These are phyloP conservation scores for Muscicapa striata DNA, from an alignment of 2,797 vertebrate genomes.

Conservation along the genomic window DNA sequence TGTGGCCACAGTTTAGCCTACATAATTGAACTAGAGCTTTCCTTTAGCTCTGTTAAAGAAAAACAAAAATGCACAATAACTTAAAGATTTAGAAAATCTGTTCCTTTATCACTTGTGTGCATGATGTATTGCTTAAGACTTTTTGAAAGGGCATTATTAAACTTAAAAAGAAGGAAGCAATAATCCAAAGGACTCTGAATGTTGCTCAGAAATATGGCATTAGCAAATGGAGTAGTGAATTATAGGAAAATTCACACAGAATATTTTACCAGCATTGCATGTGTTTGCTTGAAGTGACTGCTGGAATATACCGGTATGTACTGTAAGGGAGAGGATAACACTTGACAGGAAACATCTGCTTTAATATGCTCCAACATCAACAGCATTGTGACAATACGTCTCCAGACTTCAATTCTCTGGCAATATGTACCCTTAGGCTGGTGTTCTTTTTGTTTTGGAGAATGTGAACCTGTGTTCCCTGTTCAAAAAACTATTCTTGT, in stretches of 20 bases:
- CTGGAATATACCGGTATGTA: slow-evolving; percentile 5
- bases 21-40: not conserved
- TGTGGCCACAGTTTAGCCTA: not conserved
- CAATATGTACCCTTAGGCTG: not conserved
- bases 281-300: slow-evolving; percentile 36
- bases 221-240: not conserved
- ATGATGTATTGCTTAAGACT: not conserved
- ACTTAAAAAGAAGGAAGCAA: not conserved
- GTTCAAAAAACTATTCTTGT: not conserved
- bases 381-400: slow-evolving; percentile 34
- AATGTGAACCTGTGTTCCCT: not conserved
- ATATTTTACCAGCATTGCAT: not conserved
- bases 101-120: not conserved
- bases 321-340: slow-evolving; percentile 39
- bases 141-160: not conserved
- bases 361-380: slow-evolving; percentile 73
- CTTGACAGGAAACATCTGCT: slow-evolving; percentile 81
- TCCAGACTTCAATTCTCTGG: slow-evolving; percentile 26
- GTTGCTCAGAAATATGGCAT: not conserved
- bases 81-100: not conserved
- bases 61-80: not conserved
- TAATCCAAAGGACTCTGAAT: not conserved
- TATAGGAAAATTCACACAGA: slow-evolving; percentile 20
- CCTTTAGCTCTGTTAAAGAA: not conserved
- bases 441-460: not conserved